Evolutionary conservation across 2,113 vertebrate genomes (phyloP), one percentile per base, ranked within the genome.

Genomic region (Serilophus lunatus): DNA sequence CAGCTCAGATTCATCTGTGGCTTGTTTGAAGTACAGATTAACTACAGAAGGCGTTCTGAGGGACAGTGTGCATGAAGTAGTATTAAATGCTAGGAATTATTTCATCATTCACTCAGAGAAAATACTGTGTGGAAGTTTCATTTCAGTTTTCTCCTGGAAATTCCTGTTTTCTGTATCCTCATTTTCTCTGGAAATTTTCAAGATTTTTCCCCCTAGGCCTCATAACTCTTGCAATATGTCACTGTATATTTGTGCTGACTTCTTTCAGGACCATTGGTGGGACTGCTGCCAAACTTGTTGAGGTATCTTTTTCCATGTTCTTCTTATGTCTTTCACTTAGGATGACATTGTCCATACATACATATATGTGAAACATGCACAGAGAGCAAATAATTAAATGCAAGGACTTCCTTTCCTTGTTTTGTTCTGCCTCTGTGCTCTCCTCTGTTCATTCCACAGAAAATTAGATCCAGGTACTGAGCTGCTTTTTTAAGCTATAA

Each of bases 241-340:
- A 84, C 71, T 50, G 92, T 78, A 93, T 97, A 75, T 82, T 96
- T 88, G 71, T 91, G 66, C 75, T 80, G 61, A 76, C 59, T 90
- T 66, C 78, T 90, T 85, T 72, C 63, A 61, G 74, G 77, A 82
- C 40, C 40, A 6, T 82, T 82, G 63, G 53, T 92, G 91, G 96
- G 89, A 82, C 2, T 31, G 66, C 91, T 95, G 94, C 91, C 94
- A 97, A 85, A 94, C 74, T 87, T 66, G 78, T 45, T 95, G 94
- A 91, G 84, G 74, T 95, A 87, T 95, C 82, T 87, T 97, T 92
- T 96, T 94, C 91, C 77, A 76, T 65, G 49, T 92, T 86, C 51
- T 59, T 72, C 24, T 75, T 45, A 47, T 4, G 35, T 71, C 77
- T 94, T 91, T 66, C 47, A 25, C 26, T 87, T 74, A 36, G 44